A percentile compares a stretch with the other conserved stretches of the same genome.
Conservation (phyloP, 1,140 invertebrate species). For the Mactra quadrangularis region DNA sequence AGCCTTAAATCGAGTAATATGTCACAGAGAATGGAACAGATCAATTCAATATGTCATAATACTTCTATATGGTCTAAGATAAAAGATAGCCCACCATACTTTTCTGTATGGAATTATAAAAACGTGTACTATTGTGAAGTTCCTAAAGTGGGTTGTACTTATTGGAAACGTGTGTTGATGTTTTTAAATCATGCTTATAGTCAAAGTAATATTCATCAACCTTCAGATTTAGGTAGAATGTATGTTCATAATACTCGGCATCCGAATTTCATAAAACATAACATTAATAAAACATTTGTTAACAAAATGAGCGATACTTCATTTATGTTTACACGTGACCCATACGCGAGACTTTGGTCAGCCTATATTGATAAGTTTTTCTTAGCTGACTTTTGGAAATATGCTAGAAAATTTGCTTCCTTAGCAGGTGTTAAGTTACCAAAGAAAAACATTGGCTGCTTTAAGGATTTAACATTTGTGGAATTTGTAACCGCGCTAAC, state of each 20-base stretch:
- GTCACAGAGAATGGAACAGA: too few species aligned
- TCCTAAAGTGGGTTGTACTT: conserved; percentile 35
- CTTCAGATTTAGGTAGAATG: conserved; percentile 8
- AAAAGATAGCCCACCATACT: too few species aligned
- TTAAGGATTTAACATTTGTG: conserved; percentile 2
- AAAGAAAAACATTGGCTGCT: not conserved
- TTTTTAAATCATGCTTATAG: conserved; percentile 5
- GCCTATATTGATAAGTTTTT: conserved; percentile 70
- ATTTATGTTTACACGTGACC: conserved; percentile 67
- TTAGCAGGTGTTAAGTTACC: too few species aligned
- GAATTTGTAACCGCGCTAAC: conserved; percentile 14
- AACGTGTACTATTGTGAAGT: conserved; percentile 6
- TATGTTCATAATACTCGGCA: conserved; percentile 1
- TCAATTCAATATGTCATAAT: too few species aligned
- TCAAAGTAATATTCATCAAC: not conserved
- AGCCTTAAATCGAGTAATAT: too few species aligned
- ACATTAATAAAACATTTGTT: too few species aligned
- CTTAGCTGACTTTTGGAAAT: conserved; percentile 59
- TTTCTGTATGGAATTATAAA: conserved; percentile 2
- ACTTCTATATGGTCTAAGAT: too few species aligned
- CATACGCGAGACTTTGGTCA: conserved; percentile 67
- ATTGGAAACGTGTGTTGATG: conserved; percentile 25
- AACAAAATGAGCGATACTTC: conserved; percentile 16
- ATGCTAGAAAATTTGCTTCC: not conserved
- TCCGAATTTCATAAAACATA: too few species aligned